Evolutionary conservation across 2,888 invertebrate species (phyloP).

Genomic region (Sphaerophoria taeniata): DNA sequence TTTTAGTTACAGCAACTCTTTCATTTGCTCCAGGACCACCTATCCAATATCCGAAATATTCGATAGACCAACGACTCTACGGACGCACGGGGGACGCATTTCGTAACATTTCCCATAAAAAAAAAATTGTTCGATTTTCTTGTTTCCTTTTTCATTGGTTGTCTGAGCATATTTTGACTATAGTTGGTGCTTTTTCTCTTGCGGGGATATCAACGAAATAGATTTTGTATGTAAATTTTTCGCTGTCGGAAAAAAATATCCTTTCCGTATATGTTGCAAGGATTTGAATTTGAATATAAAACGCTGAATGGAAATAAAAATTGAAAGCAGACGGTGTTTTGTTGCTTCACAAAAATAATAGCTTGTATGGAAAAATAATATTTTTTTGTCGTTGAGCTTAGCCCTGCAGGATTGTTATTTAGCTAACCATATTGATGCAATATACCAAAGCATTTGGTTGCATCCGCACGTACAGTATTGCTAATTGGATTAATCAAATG

Average conservation of each 20-base stretch:
- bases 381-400: background rate
- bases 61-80: too few species aligned
- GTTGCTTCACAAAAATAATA: background rate
- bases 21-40: slow-evolving; percentile 1
- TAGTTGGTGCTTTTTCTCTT: background rate
- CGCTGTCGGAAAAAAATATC: background rate
- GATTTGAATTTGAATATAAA: slow-evolving; percentile 13
- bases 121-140: background rate
- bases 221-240: background rate
- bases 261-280: background rate
- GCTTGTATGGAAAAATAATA: background rate
- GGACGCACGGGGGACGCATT: background rate
- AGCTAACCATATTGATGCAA: background rate
- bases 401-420: background rate
- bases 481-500: slow-evolving; percentile 68
- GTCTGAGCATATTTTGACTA: slow-evolving; percentile 1
- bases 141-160: slow-evolving; percentile 11
- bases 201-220: background rate
- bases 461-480: slow-evolving; percentile 41
- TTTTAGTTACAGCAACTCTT: slow-evolving; percentile 10
- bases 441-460: slow-evolving; percentile 1
- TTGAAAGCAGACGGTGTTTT: background rate
- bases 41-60: too few species aligned
- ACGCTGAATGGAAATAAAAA: background rate
- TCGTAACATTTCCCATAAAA: slow-evolving; percentile 17